Evolutionary conservation across 1,140 invertebrate genomes (phyloP), one percentile per base, ranked within the genome.

Genomic region (Dolichoris vasculosae): DNA sequence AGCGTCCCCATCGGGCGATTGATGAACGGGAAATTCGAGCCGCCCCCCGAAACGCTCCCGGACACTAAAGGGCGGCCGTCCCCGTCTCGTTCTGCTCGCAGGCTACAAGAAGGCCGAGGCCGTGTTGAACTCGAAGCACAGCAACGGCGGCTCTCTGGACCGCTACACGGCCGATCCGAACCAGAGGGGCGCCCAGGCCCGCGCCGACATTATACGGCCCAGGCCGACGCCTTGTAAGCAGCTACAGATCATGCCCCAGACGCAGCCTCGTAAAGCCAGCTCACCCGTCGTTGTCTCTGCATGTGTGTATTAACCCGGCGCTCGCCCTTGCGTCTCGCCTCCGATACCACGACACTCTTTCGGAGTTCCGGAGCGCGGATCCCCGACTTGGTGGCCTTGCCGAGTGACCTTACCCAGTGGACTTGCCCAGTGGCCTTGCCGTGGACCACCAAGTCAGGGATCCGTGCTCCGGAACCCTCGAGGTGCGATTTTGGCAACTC

Each of bases 111-210:
- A 95, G 89, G 95, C 95, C 87, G 95, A 96, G 81, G 91, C 93
- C 32, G 94, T 94, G n/a, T 95, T 96, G 89, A 94, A 93, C 85
- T 94, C 94, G 51, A 95, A 95, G 88, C 94, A 94, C 88, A 94
- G 94, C 88, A 95, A 95, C 91, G 95, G 95, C 64, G 95, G 95
- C 73, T 95, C 95, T 84, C 95, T 96, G 92, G 96, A 96, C 87
- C 94, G 96, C 86, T 97, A 97, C 89, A 96, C 96, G 2, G 96
- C 96, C 63, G 96, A 97, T 93, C 96, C 96, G 35, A 97, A 97
- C 94, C 95, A 96, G 87, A 95, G 95, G 94, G 94, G 89, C 92
- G 94, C 90, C 93, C 94, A 92, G 94, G 94, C 90, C 91, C 93
- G 89, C 94, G 95, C 83, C 94, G 96, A 96, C 90, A 96, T 96